These are phyloP conservation scores for Stratiomys singularior DNA, from an alignment of 2,888 invertebrate genomes.

Conservation along the genomic window DNA sequence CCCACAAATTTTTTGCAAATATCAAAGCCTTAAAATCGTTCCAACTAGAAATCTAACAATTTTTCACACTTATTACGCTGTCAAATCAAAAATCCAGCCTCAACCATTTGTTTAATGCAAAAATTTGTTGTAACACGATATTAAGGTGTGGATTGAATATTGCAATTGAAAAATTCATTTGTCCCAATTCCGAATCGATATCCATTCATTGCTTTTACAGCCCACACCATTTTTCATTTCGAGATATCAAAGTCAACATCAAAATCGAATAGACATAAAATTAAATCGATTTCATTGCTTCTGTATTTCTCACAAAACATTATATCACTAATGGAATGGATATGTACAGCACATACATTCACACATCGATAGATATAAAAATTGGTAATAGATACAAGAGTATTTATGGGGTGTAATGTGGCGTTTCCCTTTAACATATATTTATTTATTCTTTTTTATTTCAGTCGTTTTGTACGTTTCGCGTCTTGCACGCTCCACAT, in stretches of 20 bases:
- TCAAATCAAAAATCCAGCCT: no score
- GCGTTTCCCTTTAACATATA: slow-evolving; percentile 1
- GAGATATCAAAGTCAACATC: slow-evolving; percentile 32
- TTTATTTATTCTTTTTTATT: background rate
- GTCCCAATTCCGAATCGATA: background rate
- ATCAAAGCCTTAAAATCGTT: no score
- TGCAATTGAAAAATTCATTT: background rate
- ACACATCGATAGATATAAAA: background rate
- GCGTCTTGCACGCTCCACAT: background rate
- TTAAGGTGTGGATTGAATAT: background rate
- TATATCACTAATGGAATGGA: background rate
- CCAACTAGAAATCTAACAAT: no score
- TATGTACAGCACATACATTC: background rate
- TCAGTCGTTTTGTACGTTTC: background rate
- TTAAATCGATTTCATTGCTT: slow-evolving; percentile 32
- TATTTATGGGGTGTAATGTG: slow-evolving; percentile 8
- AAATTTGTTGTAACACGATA: background rate
- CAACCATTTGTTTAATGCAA: background rate
- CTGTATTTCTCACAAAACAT: slow-evolving; percentile 11
- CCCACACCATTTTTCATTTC: background rate
- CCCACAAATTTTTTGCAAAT: no score
- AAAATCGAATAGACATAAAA: slow-evolving; percentile 34
- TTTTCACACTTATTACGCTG: no score
- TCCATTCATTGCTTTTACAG: slow-evolving; percentile 4
- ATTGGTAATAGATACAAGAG: no score